Percentiles rank a stretch among this genome's conserved stretches.
Evolutionary conservation across 2,113 vertebrate species (phyloP).

Genomic region (Columba livia): DNA sequence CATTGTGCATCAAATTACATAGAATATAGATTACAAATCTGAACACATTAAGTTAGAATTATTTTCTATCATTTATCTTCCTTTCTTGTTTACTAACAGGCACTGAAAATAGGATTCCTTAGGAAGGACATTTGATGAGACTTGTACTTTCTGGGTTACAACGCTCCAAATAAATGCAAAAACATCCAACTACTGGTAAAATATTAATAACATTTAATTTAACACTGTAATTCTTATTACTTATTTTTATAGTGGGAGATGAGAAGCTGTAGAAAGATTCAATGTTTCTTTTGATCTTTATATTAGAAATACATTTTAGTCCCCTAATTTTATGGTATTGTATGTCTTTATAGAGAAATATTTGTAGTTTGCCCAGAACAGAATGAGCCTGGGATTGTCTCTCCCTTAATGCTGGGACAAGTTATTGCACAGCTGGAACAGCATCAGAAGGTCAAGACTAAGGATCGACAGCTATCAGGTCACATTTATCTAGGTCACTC

Average conservation of each 20-base stretch:
- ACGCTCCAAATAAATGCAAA: background rate
- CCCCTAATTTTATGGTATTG: background rate
- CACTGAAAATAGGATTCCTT: background rate
- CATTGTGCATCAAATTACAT: background rate
- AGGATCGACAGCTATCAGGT: background rate
- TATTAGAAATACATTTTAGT: background rate
- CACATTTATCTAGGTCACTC: constrained; percentile 28
- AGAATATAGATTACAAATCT: background rate
- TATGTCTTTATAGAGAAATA: background rate
- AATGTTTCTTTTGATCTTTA: background rate
- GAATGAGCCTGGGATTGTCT: background rate
- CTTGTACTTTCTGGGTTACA: background rate
- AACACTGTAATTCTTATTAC: background rate
- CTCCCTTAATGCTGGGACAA: constrained; percentile 5
- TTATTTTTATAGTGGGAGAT: background rate
- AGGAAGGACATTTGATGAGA: background rate
- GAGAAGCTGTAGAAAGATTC: background rate
- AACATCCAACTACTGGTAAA: background rate
- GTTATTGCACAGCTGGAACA: constrained; percentile 43
- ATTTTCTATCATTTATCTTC: background rate
- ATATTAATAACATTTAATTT: background rate
- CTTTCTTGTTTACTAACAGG: background rate
- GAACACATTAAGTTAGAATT: background rate
- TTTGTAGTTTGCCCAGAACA: background rate
- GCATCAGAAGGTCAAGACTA: constrained; percentile 24